Evolutionary conservation across 2,888 invertebrate species (phyloP), one percentile per base, ranked within the genome.

Genomic region (Papilio protenor): DNA sequence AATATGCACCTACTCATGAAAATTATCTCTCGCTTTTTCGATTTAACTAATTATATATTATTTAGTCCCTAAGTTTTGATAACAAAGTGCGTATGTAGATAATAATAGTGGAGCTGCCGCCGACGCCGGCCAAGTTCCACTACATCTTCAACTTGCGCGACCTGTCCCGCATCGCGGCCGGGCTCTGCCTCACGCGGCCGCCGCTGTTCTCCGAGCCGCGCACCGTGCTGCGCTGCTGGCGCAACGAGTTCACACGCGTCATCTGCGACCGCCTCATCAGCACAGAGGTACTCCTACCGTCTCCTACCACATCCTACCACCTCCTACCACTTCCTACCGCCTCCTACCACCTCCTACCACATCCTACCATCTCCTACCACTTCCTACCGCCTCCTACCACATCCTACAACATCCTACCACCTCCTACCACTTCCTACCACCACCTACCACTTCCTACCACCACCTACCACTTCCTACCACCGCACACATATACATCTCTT

Each of bases 131-230:
- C 8, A 98, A 98, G 91, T 99, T 99, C 92, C 98, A 99, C 93
- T 99, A 99, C 92, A 97, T 98, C 83, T 99, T 98, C 94, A 98
- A 98, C 92, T 96, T 99, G 90, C 96, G 98, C 70, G 99, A 99
- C 93, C 91, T 99, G 82, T 98, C 98, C 0, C 96, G 98, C 77
- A 96, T 99, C 80, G 96, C 96, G 82, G 97, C 97, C 18, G 98
- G 99, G 0, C 89, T 99, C 87, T 96, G 97, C 77, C 96, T 97
- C 80, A 97, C 97, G 14, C 96, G 96, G 61, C 96, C 97, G 0
- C 95, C 95, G 81, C 95, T 96, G 85, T 98, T 97, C 90, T 95
- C 95, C 74, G 96, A 95, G 76, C 91, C 95, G 27, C 96, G 96
- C 21, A 96, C 97, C 80, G 95, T 99, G 52, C 95, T 98, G 1